phyloP scores from a whole-genome alignment of 2,113 vertebrate species.

The Falcunculus frontatus region DNA sequence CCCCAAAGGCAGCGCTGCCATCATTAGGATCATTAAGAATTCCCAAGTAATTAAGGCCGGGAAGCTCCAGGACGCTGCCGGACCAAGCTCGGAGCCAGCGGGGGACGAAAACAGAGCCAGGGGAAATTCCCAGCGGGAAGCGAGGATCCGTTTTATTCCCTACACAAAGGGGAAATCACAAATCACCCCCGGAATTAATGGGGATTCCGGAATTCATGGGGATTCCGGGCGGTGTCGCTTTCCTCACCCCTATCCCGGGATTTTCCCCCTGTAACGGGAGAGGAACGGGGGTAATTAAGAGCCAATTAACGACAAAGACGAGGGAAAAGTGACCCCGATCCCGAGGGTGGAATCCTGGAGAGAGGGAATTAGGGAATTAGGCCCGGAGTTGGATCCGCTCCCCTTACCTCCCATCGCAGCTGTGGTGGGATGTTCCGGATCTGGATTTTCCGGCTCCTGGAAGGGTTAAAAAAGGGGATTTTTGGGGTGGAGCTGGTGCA shows the following conservation, averaged over 20 bases:
- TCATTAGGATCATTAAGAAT: not conserved
- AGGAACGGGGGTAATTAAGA: not conserved
- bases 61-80: not conserved
- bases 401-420: conserved; percentile 92
- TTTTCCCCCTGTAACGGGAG: not conserved
- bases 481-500: accelerated
- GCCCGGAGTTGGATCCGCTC: not conserved
- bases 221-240: not conserved
- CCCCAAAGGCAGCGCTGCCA: not conserved
- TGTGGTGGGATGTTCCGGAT: conserved; percentile 94
- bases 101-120: not conserved
- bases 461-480: not conserved
- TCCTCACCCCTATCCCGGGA: not conserved
- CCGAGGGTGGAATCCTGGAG: not conserved
- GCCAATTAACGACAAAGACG: not conserved
- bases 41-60: not conserved
- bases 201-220: too few relatives aligned
- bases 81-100: not conserved
- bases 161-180: accelerated
- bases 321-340: not conserved
- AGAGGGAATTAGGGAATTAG: not conserved
- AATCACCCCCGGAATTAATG: not conserved
- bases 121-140: not conserved
- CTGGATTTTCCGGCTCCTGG: conserved; percentile 92
- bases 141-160: not conserved